phyloP scores from a whole-genome alignment of 1,140 invertebrate species.

The Yoshiicerus persimilis region DNA sequence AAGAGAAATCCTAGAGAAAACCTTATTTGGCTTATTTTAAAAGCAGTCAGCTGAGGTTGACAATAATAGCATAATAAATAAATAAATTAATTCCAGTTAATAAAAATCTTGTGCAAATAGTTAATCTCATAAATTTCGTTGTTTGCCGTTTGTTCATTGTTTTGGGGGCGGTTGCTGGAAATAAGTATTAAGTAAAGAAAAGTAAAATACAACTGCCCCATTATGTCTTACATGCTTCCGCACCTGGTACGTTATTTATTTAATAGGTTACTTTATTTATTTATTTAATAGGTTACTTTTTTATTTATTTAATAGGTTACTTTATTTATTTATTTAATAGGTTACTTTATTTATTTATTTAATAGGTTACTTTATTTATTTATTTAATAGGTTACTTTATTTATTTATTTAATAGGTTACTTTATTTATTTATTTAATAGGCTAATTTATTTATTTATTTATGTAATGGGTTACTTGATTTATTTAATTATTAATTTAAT shows the following conservation, averaged over 20 bases:
- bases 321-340: too few relatives aligned
- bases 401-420: neutral
- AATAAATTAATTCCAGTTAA: too few relatives aligned
- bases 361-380: neutral
- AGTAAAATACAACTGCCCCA: neutral
- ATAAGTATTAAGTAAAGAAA: neutral
- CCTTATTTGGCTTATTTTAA: too few relatives aligned
- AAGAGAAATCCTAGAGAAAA: too few relatives aligned
- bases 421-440: too few relatives aligned
- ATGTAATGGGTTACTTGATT: neutral
- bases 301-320: too few relatives aligned
- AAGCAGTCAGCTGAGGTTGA: too few relatives aligned
- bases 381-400: neutral
- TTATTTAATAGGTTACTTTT: neutral
- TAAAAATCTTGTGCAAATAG: too few relatives aligned
- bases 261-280: neutral
- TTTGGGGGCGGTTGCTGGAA: too few relatives aligned
- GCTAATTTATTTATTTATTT: too few relatives aligned
- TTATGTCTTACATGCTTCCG: constrained; percentile 18
- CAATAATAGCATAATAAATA: too few relatives aligned
- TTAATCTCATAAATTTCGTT: neutral
- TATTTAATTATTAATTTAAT: neutral
- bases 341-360: too few relatives aligned
- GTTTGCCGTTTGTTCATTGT: neutral
- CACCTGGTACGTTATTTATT: neutral